Evolutionary conservation across 1,140 invertebrate species (phyloP).

Genomic region (Polypedilum vanderplanki): DNA sequence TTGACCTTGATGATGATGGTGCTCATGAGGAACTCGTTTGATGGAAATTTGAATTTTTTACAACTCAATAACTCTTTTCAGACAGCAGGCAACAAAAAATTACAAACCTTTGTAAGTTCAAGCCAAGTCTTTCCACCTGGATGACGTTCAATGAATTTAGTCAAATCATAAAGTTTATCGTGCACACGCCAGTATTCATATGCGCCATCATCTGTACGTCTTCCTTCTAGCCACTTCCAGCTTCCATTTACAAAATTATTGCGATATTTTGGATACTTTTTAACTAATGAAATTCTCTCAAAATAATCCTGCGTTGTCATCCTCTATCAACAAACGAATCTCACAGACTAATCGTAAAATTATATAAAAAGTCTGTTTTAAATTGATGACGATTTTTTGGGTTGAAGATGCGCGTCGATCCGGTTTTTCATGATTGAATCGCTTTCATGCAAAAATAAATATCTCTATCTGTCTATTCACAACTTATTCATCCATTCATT

Average conservation of each 20-base stretch:
- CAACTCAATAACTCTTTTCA: not conserved
- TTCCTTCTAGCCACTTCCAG: constrained; percentile 54
- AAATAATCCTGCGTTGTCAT: not conserved
- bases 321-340: too few relatives aligned
- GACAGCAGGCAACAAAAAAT: too few relatives aligned
- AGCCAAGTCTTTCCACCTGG: constrained; percentile 77
- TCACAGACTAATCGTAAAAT: too few relatives aligned
- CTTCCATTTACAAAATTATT: not conserved
- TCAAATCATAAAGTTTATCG: constrained; percentile 68
- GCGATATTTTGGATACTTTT: not conserved
- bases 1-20: not conserved
- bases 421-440: too few relatives aligned
- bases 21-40: not conserved
- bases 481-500: too few relatives aligned
- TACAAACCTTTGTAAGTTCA: constrained; percentile 52
- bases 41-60: not conserved
- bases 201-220: constrained; percentile 60
- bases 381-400: too few relatives aligned
- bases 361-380: too few relatives aligned
- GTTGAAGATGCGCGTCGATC: too few relatives aligned
- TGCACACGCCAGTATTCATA: constrained; percentile 72
- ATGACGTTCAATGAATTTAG: constrained; percentile 58
- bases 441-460: too few relatives aligned
- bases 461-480: too few relatives aligned
- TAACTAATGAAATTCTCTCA: not conserved